Percentiles rank a stretch among this genome's conserved stretches.
Conservation (phyloP, 1,140 invertebrate species). For the Rhizoglyphus robini region DNA sequence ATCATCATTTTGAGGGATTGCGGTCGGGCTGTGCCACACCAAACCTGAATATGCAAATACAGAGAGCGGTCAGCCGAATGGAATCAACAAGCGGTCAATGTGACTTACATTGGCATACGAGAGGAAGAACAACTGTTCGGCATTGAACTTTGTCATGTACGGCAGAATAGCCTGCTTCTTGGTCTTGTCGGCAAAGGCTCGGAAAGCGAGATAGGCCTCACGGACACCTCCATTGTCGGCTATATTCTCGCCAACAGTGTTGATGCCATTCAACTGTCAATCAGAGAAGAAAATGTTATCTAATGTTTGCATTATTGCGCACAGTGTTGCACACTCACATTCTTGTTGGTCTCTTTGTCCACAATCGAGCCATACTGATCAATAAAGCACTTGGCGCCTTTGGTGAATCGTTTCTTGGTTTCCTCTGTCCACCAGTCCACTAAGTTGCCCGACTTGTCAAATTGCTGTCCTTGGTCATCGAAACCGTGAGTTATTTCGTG, state of each 20-base stretch:
- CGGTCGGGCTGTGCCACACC: constrained; percentile 23
- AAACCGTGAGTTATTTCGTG: constrained; percentile 35
- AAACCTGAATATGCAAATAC: constrained; percentile 13
- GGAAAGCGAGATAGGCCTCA: constrained; percentile 36
- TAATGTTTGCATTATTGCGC: neutral
- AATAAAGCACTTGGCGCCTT: constrained; percentile 20
- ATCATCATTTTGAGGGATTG: constrained; percentile 3
- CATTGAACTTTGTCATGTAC: constrained; percentile 13
- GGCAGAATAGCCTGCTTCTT: constrained; percentile 17
- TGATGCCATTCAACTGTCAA: constrained; percentile 28
- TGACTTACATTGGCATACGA: constrained; percentile 27
- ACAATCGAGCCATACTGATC: constrained; percentile 18
- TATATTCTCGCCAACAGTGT: constrained; percentile 21
- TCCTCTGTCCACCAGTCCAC: constrained; percentile 27
- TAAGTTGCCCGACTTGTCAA: constrained; percentile 22
- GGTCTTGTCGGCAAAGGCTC: constrained; percentile 18
- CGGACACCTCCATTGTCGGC: constrained; percentile 44
- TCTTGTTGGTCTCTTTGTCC: neutral
- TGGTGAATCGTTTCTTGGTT: constrained; percentile 22
- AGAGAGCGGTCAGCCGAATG: too few relatives aligned
- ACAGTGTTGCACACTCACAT: neutral
- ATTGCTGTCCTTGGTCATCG: constrained; percentile 21
- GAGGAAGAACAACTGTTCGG: constrained; percentile 26
- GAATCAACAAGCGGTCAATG: too few relatives aligned
- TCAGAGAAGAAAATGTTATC: neutral